Evolutionary conservation across 2,888 invertebrate species (phyloP).

Genomic region (Prionchulus punctatus): DNA sequence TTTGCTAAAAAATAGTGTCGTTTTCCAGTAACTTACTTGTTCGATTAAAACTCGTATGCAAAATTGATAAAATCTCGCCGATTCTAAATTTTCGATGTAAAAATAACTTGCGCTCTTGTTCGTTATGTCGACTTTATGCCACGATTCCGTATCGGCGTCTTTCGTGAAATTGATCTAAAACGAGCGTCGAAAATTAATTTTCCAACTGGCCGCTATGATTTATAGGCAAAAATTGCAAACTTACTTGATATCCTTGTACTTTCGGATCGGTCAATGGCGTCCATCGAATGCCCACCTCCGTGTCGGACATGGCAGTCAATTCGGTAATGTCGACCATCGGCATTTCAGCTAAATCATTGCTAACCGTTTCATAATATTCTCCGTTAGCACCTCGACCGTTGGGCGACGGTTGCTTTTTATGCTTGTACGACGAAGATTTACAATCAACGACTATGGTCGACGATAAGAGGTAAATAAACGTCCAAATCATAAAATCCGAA

Average conservation of each 20-base stretch:
- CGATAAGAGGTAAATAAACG: too few species aligned
- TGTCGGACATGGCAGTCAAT: not conserved
- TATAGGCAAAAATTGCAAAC: too few species aligned
- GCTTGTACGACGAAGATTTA: too few species aligned
- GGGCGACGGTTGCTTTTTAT: too few species aligned
- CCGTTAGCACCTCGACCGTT: too few species aligned
- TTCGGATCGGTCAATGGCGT: not conserved
- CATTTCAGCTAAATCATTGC: not conserved
- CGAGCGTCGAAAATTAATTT: not conserved
- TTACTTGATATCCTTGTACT: not conserved
- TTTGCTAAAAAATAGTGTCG: too few species aligned
- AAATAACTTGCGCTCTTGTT: not conserved
- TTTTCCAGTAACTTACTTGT: too few species aligned
- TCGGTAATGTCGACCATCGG: not conserved
- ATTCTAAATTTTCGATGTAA: not conserved
- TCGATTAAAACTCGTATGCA: not conserved
- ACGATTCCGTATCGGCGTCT: not conserved
- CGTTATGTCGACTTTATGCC: not conserved
- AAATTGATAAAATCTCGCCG: not conserved
- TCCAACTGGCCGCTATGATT: too few species aligned
- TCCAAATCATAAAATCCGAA: too few species aligned
- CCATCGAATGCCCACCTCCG: not conserved
- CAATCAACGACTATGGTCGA: too few species aligned
- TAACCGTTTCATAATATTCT: not conserved
- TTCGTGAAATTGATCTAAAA: not conserved